phyloP scores from a whole-genome alignment of 2,888 invertebrate genomes.

The Dysmachus trigonus region DNA sequence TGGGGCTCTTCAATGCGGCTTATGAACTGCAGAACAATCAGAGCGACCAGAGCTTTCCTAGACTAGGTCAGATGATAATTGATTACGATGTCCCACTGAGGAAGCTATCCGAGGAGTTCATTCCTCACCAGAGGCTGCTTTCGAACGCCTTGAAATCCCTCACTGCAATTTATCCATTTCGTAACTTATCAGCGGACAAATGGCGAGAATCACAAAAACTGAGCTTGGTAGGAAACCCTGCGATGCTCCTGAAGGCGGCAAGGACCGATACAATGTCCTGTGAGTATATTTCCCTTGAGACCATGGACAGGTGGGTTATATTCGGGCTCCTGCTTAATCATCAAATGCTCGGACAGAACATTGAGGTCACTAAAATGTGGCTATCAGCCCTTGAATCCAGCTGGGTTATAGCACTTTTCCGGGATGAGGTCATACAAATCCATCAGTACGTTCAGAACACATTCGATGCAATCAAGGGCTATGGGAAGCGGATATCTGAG shows the following conservation, averaged over 20 bases:
- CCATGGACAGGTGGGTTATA: slow-evolving; percentile 96
- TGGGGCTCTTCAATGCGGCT: slow-evolving; percentile 97
- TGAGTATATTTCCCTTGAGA: slow-evolving; percentile 94
- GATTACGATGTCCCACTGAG: slow-evolving; percentile 97
- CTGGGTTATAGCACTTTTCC: slow-evolving; percentile 92
- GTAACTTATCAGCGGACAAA: slow-evolving; percentile 92
- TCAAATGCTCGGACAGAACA: slow-evolving; percentile 82
- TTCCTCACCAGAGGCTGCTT: slow-evolving; percentile 89
- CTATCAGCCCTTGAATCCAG: slow-evolving; percentile 89
- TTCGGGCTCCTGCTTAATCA: slow-evolving; percentile 93
- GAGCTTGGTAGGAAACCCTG: slow-evolving; percentile 92
- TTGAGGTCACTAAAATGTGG: slow-evolving; percentile 89
- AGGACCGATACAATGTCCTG: slow-evolving; percentile 97
- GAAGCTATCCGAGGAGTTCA: slow-evolving; percentile 95
- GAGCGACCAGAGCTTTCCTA: slow-evolving; percentile 90
- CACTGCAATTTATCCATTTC: slow-evolving; percentile 83
- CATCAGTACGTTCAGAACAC: slow-evolving; percentile 92
- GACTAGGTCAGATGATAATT: slow-evolving; percentile 96
- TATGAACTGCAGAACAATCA: slow-evolving; percentile 94
- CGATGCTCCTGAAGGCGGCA: slow-evolving; percentile 92
- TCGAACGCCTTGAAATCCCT: slow-evolving; percentile 88
- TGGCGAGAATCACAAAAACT: slow-evolving; percentile 94
- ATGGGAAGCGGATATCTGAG: slow-evolving; percentile 90
- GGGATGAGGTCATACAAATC: slow-evolving; percentile 96
- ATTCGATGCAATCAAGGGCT: slow-evolving; percentile 95